Evolutionary conservation across 2,113 vertebrate genomes (phyloP).

Genomic region (Phrynosoma platyrhinos): DNA sequence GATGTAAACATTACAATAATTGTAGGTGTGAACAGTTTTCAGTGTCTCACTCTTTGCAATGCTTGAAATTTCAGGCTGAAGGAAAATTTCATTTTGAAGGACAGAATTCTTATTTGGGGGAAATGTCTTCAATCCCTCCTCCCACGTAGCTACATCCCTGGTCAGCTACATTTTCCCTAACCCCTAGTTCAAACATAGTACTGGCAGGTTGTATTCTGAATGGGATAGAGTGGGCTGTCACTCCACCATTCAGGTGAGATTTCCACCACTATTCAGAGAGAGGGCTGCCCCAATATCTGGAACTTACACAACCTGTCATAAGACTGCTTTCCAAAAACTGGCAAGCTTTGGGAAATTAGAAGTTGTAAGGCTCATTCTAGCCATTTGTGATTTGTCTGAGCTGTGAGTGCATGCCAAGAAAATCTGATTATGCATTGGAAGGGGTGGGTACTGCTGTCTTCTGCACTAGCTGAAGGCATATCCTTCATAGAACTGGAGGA

Average conservation of each 20-base stretch:
- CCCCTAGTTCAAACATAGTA: background rate
- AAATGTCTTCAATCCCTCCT: too few species aligned
- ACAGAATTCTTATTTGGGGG: too few species aligned
- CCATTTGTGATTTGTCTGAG: conserved; percentile 65
- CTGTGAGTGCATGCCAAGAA: conserved; percentile 69
- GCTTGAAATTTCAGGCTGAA: too few species aligned
- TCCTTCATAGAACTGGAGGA: conserved; percentile 58
- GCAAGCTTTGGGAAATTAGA: conserved; percentile 62
- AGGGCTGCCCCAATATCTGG: background rate
- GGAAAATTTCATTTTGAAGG: too few species aligned
- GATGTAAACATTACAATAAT: too few species aligned
- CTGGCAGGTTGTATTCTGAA: too few species aligned
- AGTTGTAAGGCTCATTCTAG: conserved; percentile 62
- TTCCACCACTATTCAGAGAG: too few species aligned
- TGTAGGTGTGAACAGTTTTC: too few species aligned
- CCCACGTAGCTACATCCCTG: too few species aligned
- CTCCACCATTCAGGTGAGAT: background rate
- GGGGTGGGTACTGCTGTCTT: conserved; percentile 62
- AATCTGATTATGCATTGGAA: conserved; percentile 37
- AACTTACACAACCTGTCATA: background rate
- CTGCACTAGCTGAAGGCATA: conserved; percentile 51
- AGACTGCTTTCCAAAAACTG: conserved; percentile 24
- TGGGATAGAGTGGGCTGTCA: too few species aligned
- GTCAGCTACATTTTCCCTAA: background rate
- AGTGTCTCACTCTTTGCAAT: too few species aligned